phyloP scores from a whole-genome alignment of 2,888 invertebrate genomes.

The Pegoplata infirma region DNA sequence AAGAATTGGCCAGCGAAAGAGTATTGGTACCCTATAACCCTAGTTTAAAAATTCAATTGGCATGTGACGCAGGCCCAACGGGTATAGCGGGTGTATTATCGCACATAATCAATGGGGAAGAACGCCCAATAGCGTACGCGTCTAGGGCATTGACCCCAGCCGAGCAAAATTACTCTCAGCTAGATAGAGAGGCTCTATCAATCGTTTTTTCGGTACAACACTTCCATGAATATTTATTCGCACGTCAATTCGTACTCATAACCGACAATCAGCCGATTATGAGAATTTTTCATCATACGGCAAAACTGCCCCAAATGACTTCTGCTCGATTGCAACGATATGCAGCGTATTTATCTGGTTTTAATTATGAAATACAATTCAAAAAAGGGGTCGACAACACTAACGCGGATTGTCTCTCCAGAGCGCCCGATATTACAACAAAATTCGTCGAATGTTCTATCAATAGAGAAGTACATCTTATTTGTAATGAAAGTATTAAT shows the following conservation, averaged over 20 bases:
- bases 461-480: too few species aligned
- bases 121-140: slow-evolving; percentile 39
- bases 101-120: slow-evolving; percentile 31
- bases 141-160: slow-evolving; percentile 43
- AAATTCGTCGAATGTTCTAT: too few species aligned
- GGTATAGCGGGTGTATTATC: slow-evolving; percentile 55
- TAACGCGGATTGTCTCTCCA: slow-evolving; percentile 52
- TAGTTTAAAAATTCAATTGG: too few species aligned
- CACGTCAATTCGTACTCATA: too few species aligned
- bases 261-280: slow-evolving; percentile 25
- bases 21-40: slow-evolving; percentile 45
- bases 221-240: too few species aligned
- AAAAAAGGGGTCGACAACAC: too few species aligned
- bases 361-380: neutral
- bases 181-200: slow-evolving; percentile 10
- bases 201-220: too few species aligned
- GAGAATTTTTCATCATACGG: slow-evolving; percentile 45
- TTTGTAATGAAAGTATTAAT: too few species aligned
- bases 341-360: too few species aligned
- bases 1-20: slow-evolving; percentile 30
- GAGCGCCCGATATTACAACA: slow-evolving; percentile 38
- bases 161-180: slow-evolving; percentile 36
- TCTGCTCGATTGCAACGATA: slow-evolving; percentile 42
- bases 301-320: slow-evolving; percentile 54
- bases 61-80: slow-evolving; percentile 47